Conservation (phyloP, 2,113 vertebrate genomes). For the Felis catus region DNA sequence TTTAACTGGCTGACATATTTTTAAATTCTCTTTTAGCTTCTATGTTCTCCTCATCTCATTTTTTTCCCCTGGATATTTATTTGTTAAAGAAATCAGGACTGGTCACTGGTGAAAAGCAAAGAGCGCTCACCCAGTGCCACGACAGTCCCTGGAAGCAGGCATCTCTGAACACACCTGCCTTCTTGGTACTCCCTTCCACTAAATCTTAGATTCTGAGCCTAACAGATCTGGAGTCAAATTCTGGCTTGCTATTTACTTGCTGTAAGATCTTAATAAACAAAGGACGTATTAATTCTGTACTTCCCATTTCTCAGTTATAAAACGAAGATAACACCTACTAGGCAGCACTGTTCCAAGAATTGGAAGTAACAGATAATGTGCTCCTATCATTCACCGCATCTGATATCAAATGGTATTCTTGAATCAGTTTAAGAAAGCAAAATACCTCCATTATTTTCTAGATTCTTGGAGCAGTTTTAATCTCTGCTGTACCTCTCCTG, state of each 20-base stretch:
- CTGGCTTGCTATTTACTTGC: neutral
- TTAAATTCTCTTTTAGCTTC: slow-evolving; percentile 15
- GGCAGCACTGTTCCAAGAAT: neutral
- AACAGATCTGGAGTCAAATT: neutral
- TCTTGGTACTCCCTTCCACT: neutral
- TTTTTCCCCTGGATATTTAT: slow-evolving; percentile 13
- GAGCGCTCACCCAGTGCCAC: neutral
- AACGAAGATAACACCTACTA: neutral
- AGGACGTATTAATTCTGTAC: neutral
- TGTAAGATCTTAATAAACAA: slow-evolving; percentile 42
- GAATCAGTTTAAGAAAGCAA: slow-evolving; percentile 31
- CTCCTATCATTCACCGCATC: neutral
- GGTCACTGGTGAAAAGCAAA: neutral
- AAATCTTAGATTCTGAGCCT: neutral
- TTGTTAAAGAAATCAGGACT: slow-evolving; percentile 40
- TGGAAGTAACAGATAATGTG: slow-evolving; percentile 1
- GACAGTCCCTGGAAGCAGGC: neutral
- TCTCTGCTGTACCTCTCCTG: slow-evolving; percentile 48
- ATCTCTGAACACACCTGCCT: neutral
- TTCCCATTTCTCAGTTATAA: slow-evolving; percentile 25
- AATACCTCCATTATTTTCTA: slow-evolving; percentile 19
- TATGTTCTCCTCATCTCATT: slow-evolving; percentile 3
- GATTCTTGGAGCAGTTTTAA: slow-evolving; percentile 40
- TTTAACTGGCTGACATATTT: neutral
- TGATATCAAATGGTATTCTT: slow-evolving; percentile 5